Percentiles rank a stretch among this genome's conserved stretches.
phyloP scores from a whole-genome alignment of 2,888 invertebrate genomes.

The Clistopyga incitator region DNA sequence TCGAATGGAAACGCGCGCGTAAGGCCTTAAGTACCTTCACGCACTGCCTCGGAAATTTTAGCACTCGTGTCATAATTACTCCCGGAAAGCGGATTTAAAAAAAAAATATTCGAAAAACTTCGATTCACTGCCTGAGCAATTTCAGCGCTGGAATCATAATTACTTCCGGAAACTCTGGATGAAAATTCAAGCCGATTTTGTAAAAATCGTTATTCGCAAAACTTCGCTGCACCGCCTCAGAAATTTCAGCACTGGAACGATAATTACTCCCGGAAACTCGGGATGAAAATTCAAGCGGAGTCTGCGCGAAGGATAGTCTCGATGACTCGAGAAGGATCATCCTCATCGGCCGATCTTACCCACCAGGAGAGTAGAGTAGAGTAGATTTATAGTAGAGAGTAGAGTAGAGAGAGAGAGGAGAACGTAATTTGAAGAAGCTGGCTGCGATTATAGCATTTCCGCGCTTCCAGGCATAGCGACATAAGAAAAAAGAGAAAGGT shows the following conservation, averaged over 20 bases:
- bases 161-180: too few species aligned
- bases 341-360: not conserved
- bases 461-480: slow-evolving; percentile 1
- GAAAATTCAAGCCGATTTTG: too few species aligned
- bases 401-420: too few species aligned
- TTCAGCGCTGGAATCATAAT: too few species aligned
- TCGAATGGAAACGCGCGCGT: slow-evolving; percentile 51
- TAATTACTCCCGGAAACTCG: slow-evolving; percentile 6
- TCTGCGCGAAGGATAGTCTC: not conserved
- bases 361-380: too few species aligned
- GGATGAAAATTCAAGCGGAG: not conserved
- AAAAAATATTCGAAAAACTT: too few species aligned
- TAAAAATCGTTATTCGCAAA: too few species aligned
- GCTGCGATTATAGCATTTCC: slow-evolving; percentile 2
- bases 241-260: not conserved
- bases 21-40: not conserved
- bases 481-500: slow-evolving; percentile 20
- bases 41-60: too few species aligned
- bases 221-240: too few species aligned
- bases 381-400: too few species aligned
- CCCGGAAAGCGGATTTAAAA: too few species aligned
- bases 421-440: slow-evolving; percentile 2
- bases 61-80: not conserved
- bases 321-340: slow-evolving; percentile 2
- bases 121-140: too few species aligned